Percentiles rank a stretch among this genome's conserved stretches.
Evolutionary conservation across 2,888 invertebrate genomes (phyloP).

Genomic region (Chymomyza caudatula): DNA sequence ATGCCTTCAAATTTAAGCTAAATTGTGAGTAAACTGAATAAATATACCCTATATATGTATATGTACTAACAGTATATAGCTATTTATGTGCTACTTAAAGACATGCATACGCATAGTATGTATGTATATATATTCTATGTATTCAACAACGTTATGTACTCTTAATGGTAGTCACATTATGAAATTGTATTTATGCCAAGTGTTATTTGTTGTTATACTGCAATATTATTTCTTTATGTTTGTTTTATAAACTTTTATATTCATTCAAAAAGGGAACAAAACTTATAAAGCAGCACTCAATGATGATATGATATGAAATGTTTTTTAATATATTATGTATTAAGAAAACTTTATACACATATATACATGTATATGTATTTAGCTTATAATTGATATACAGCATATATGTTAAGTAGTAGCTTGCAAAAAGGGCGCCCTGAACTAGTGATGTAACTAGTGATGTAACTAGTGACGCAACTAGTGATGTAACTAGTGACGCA

Average conservation of each 20-base stretch:
- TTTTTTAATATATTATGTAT: constrained; percentile 4
- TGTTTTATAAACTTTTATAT: constrained; percentile 32
- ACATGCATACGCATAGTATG: constrained; percentile 17
- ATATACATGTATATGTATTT: constrained; percentile 17
- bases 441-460: background rate
- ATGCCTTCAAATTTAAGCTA: background rate
- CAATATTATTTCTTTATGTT: too few species aligned
- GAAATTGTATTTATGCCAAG: constrained; percentile 1
- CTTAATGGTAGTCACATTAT: constrained; percentile 8
- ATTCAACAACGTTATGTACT: constrained; percentile 1
- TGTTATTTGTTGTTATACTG: background rate
- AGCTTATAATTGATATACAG: background rate
- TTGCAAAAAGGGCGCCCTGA: too few species aligned
- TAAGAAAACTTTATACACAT: constrained; percentile 7
- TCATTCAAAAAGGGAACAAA: constrained; percentile 60
- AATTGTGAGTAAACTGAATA: background rate
- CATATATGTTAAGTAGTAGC: background rate
- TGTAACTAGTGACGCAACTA: background rate
- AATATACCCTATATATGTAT: background rate
- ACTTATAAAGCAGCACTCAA: constrained; percentile 37
- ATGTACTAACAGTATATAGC: background rate
- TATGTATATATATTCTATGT: constrained; percentile 17
- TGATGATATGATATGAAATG: constrained; percentile 6
- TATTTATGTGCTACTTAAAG: constrained; percentile 11
- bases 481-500: too few species aligned